Base-by-base conservation (phyloP, 1,140 invertebrate species). In the Diorhabda elongata region DNA sequence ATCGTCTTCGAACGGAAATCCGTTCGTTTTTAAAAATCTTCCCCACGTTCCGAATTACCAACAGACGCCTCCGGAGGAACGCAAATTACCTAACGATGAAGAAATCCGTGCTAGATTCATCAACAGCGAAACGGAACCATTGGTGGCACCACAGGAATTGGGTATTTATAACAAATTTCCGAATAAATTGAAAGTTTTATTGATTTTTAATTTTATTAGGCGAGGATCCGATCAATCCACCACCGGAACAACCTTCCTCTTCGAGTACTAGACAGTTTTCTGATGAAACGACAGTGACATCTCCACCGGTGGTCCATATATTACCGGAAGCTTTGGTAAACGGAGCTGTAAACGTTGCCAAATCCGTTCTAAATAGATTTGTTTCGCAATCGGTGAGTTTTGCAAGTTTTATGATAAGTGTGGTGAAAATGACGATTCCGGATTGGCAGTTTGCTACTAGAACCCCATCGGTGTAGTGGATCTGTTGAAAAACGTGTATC, bases 341-440 rank as follows among this genome's bases (percentile, higher is more conserved):
- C 65, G 81, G 80, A 4, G 82, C 81, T 0, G 78, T 81, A 3
- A 77, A 76, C 61, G 78, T 81, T n/a, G 82, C 82, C 45, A 68
- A 78, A 47, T 75, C 75, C n/a, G 78, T 82, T 8, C 72, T 81
- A 4, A 80, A 79, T 62, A 80, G 73, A 71, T 76, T 82, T 58
- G 71, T 76, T 41, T 69, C 72, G 5, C 71, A 73, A 44, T 62
- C 72, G 44, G 75, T 74, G 61, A 56, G 66, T 62, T 47, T 52
- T 52, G 6, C 47, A 26, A 26, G 26, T 26, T 26, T 26, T 26
- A 26, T 26, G 26, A 26, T 26, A 26, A 26, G 26, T 26, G 26
- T 26, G 26, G 26, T 26, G 26, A 26, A 26, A 26, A 26, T 26
- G 26, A 26, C 26, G 26, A 26, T 26, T 26, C 26, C 26, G 26